Evolutionary conservation across 2,888 invertebrate species (phyloP).

Genomic region (Calliscelio sp.): DNA sequence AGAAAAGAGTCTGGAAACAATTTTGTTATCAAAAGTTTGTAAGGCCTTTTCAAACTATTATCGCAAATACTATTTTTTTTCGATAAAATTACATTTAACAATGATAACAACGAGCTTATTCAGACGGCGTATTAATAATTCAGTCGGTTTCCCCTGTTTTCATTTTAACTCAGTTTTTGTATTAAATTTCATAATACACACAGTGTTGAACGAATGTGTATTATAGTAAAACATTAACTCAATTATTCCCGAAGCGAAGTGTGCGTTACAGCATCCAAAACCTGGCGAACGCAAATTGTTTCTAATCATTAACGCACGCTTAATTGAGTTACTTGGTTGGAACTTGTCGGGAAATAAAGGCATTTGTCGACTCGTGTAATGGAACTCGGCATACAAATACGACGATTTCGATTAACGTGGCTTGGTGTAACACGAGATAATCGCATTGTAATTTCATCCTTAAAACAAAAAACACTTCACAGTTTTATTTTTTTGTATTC

Average conservation of each 20-base stretch:
- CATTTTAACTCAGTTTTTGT: constrained; percentile 7
- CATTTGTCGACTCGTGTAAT: neutral
- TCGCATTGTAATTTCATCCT: too few relatives aligned
- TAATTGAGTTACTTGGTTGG: constrained; percentile 40
- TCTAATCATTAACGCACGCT: constrained; percentile 46
- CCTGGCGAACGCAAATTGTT: constrained; percentile 34
- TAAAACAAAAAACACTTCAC: too few relatives aligned
- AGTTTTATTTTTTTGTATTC: too few relatives aligned
- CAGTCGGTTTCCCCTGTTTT: neutral
- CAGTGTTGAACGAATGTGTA: constrained; percentile 4
- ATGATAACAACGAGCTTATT: neutral
- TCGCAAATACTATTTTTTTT: too few relatives aligned
- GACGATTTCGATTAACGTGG: too few relatives aligned
- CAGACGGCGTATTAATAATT: neutral
- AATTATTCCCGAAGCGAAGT: constrained; percentile 26
- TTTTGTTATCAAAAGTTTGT: too few relatives aligned
- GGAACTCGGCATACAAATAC: neutral
- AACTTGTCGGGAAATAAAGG: constrained; percentile 25
- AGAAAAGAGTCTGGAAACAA: too few relatives aligned
- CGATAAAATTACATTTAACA: too few relatives aligned
- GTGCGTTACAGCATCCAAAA: constrained; percentile 16
- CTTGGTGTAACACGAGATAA: too few relatives aligned
- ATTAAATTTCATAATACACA: constrained; percentile 19
- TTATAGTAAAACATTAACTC: constrained; percentile 15
- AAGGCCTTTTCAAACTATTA: too few relatives aligned